These are phyloP conservation scores for Tinea semifulvella DNA, from an alignment of 2,888 invertebrate genomes.

Conservation along the genomic window DNA sequence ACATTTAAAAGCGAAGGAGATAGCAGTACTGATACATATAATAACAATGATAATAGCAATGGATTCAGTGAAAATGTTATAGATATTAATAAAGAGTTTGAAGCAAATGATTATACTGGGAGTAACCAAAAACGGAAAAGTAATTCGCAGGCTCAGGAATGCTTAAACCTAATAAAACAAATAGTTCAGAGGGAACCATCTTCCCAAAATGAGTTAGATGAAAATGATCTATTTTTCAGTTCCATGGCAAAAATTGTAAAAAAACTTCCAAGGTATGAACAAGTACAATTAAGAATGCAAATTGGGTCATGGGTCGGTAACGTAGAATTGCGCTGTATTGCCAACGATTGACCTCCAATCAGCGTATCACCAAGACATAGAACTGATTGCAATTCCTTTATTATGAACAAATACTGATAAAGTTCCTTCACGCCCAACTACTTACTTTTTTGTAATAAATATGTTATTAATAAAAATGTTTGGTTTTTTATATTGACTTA, in stretches of 20 bases:
- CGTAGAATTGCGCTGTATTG: conserved; percentile 21
- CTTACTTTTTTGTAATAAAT: too few species aligned
- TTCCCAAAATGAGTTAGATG: conserved; percentile 22
- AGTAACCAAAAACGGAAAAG: conserved; percentile 18
- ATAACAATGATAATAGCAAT: background rate
- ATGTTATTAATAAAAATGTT: too few species aligned
- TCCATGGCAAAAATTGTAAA: conserved; percentile 31
- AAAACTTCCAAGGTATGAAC: conserved; percentile 26
- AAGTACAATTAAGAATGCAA: conserved; percentile 25
- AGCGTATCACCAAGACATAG: too few species aligned
- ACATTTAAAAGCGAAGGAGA: conserved; percentile 3
- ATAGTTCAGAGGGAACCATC: conserved; percentile 15
- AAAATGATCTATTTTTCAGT: conserved; percentile 26
- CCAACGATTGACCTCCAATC: too few species aligned
- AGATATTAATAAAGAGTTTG: conserved; percentile 14
- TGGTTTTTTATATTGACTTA: too few species aligned
- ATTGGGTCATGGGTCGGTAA: conserved; percentile 25
- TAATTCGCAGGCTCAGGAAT: conserved; percentile 17
- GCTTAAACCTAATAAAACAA: conserved; percentile 16
- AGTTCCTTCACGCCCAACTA: too few species aligned
- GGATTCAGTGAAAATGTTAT: background rate
- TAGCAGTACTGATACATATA: background rate
- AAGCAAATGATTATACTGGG: too few species aligned
- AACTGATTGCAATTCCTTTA: too few species aligned
- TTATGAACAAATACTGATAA: too few species aligned